phyloP scores from a whole-genome alignment of 2,888 invertebrate genomes.

The Ichneumoninae sp. region DNA sequence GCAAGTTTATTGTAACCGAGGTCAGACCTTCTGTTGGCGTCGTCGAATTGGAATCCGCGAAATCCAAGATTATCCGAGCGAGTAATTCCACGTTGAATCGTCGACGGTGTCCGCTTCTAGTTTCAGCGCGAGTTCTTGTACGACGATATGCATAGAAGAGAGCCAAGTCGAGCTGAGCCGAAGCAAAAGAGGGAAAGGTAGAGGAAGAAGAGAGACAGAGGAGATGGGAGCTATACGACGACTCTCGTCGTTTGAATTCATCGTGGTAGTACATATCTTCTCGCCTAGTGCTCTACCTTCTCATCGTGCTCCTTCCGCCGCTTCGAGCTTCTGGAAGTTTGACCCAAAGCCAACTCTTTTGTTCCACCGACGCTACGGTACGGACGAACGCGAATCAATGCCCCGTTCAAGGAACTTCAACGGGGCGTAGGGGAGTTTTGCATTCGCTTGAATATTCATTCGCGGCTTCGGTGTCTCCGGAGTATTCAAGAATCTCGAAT shows the following conservation, averaged over 20 bases:
- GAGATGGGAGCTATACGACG: slow-evolving; percentile 39
- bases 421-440: slow-evolving; percentile 72
- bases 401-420: slow-evolving; percentile 70
- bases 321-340: slow-evolving; percentile 66
- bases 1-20: slow-evolving; percentile 10
- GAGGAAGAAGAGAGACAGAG: slow-evolving; percentile 21
- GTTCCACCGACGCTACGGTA: slow-evolving; percentile 64
- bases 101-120: slow-evolving; percentile 34
- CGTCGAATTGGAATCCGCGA: slow-evolving; percentile 33
- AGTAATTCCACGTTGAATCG: slow-evolving; percentile 41
- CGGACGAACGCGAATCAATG: slow-evolving; percentile 75
- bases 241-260: slow-evolving; percentile 64
- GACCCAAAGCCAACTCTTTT: slow-evolving; percentile 77
- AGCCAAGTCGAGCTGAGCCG: slow-evolving; percentile 31
- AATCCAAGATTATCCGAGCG: slow-evolving; percentile 52
- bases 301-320: slow-evolving; percentile 53
- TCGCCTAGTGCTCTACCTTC: slow-evolving; percentile 61
- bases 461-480: slow-evolving; percentile 70
- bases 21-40: slow-evolving; percentile 20
- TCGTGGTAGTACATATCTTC: slow-evolving; percentile 53
- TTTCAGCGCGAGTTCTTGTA: slow-evolving; percentile 36
- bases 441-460: slow-evolving; percentile 79
- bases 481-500: slow-evolving; percentile 77
- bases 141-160: slow-evolving; percentile 46
- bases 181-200: slow-evolving; percentile 18